These are phyloP conservation scores for Hypsibius dujardini DNA, from an alignment of 1,140 invertebrate genomes.

Conservation along the genomic window DNA sequence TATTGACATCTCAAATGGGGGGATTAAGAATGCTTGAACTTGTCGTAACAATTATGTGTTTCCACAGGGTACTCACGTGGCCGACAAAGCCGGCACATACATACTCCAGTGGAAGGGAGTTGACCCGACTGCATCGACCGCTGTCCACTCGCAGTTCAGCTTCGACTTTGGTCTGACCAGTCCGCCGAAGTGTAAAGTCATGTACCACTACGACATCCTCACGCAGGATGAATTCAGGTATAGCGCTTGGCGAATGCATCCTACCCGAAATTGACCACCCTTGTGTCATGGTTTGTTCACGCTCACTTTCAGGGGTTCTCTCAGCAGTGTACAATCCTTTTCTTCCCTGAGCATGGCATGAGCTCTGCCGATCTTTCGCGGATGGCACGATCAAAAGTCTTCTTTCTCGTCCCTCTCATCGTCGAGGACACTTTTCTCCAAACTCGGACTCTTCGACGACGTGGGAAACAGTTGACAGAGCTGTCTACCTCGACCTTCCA, in stretches of 20 bases:
- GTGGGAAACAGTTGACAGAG: too few relatives aligned
- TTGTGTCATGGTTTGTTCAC: constrained; percentile 19
- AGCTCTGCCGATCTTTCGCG: not conserved
- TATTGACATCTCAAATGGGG: constrained; percentile 11
- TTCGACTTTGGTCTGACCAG: constrained; percentile 47
- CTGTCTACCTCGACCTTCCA: too few relatives aligned
- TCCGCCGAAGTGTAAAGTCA: constrained; percentile 61
- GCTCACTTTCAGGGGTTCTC: constrained; percentile 54
- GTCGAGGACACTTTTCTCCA: too few relatives aligned
- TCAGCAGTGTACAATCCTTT: constrained; percentile 80
- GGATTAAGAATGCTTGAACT: constrained; percentile 18
- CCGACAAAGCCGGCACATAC: constrained; percentile 56
- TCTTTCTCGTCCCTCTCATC: too few relatives aligned
- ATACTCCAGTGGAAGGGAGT: constrained; percentile 72
- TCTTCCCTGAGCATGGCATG: constrained; percentile 44
- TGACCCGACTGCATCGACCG: constrained; percentile 34
- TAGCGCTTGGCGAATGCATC: constrained; percentile 22
- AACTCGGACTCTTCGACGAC: too few relatives aligned
- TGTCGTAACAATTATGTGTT: constrained; percentile 13
- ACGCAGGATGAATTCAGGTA: constrained; percentile 75
- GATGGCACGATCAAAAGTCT: too few relatives aligned
- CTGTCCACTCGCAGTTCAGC: constrained; percentile 29
- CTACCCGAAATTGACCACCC: not conserved
- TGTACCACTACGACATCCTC: constrained; percentile 80
- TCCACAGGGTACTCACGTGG: constrained; percentile 65